Percentiles rank a stretch among this genome's conserved stretches.
These are phyloP conservation scores for Oreochromis mossambicus DNA, from an alignment of 2,797 vertebrate species.

Conservation along the genomic window DNA sequence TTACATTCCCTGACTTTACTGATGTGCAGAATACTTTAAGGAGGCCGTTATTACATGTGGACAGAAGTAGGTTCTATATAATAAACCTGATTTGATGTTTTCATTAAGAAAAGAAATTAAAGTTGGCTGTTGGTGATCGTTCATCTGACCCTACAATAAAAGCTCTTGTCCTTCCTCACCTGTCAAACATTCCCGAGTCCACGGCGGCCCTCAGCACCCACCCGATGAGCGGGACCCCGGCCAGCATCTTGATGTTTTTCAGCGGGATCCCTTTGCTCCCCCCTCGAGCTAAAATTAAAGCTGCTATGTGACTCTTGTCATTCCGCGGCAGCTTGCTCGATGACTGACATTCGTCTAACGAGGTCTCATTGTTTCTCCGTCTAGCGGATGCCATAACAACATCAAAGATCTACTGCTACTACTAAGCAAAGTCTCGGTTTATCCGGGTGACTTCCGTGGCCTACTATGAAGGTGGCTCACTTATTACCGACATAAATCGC, in stretches of 20 bases:
- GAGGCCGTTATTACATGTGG: not conserved
- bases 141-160: not conserved
- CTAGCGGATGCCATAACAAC: not conserved
- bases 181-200: constrained; percentile 82
- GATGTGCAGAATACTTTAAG: not conserved
- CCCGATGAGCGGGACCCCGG: constrained; percentile 87
- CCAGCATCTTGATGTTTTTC: constrained; percentile 90
- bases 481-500: not conserved
- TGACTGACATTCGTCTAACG: not conserved
- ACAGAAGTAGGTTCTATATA: not conserved
- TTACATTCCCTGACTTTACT: not conserved
- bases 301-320: constrained; percentile 67
- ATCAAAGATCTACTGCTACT: fast-evolving
- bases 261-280: constrained; percentile 92
- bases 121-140: not conserved
- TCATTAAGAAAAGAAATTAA: fast-evolving
- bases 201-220: constrained; percentile 87
- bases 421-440: fast-evolving
- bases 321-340: fast-evolving
- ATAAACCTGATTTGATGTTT: not conserved
- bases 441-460: fast-evolving
- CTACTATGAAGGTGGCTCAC: not conserved
- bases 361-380: not conserved
- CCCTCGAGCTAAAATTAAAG: constrained; percentile 86
- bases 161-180: constrained; percentile 42